Conservation (phyloP, 2,113 vertebrate genomes). For the Athene noctua region DNA sequence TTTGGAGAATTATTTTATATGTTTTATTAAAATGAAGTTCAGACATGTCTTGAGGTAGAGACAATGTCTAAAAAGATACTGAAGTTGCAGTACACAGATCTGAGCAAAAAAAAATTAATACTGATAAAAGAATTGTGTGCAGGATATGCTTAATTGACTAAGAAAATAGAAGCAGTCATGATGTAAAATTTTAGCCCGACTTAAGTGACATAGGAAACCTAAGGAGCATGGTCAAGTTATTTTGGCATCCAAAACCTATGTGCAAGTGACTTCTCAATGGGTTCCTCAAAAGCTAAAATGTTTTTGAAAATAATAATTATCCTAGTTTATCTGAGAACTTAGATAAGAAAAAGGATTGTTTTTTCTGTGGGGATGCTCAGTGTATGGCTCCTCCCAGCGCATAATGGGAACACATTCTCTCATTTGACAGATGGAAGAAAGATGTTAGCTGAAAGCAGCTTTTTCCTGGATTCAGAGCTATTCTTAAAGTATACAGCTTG, state of each 20-base stretch:
- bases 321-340: neutral
- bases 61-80: neutral
- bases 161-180: neutral
- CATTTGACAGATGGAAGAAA: conserved; percentile 56
- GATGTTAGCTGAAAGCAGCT: conserved; percentile 31
- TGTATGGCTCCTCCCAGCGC: neutral
- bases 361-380: conserved; percentile 30
- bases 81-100: neutral
- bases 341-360: neutral
- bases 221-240: neutral
- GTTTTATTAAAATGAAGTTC: neutral
- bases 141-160: neutral
- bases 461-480: conserved; percentile 32
- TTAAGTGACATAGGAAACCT: neutral
- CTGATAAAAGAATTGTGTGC: neutral
- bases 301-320: neutral
- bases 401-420: conserved; percentile 34
- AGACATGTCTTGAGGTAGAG: neutral
- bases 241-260: neutral
- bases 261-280: neutral
- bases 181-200: neutral
- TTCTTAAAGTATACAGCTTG: conserved; percentile 24
- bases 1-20: neutral
- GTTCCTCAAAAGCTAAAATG: neutral
- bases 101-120: neutral